Conservation (phyloP, 2,888 invertebrate species). For the Cerceris ruficornis region DNA sequence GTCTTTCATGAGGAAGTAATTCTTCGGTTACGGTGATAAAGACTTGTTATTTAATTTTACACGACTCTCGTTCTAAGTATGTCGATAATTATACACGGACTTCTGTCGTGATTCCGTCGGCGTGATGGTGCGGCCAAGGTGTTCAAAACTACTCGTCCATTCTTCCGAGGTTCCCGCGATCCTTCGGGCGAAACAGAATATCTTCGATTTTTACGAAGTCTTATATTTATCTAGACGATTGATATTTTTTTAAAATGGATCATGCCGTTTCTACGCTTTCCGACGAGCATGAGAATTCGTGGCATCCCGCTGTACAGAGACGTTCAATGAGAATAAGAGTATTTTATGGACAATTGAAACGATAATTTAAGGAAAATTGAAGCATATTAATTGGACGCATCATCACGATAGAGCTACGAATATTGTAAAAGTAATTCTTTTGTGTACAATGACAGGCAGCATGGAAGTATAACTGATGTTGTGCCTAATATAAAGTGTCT, state of each 20-base stretch:
- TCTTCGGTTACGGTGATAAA: conserved; percentile 53
- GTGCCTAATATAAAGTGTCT: conserved; percentile 70
- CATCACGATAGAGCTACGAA: conserved; percentile 20
- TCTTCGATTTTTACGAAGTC: too few species aligned
- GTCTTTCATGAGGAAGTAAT: conserved; percentile 76
- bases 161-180: neutral
- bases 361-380: conserved; percentile 9
- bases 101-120: conserved; percentile 26
- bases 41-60: conserved; percentile 70
- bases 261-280: too few species aligned
- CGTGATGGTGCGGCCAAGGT: conserved; percentile 11
- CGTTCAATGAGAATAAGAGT: too few species aligned
- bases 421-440: conserved; percentile 18
- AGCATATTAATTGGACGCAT: conserved; percentile 4
- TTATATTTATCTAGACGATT: too few species aligned
- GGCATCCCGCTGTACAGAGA: too few species aligned
- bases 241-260: too few species aligned
- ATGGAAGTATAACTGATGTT: conserved; percentile 68
- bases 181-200: too few species aligned
- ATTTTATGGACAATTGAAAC: too few species aligned
- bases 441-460: conserved; percentile 72
- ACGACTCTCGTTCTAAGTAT: conserved; percentile 29
- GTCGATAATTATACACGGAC: conserved; percentile 23
- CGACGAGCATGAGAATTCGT: too few species aligned
- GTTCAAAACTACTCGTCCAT: conserved; percentile 20